Evolutionary conservation across 2,888 invertebrate genomes (phyloP).

Genomic region (Amphipyra berbera): DNA sequence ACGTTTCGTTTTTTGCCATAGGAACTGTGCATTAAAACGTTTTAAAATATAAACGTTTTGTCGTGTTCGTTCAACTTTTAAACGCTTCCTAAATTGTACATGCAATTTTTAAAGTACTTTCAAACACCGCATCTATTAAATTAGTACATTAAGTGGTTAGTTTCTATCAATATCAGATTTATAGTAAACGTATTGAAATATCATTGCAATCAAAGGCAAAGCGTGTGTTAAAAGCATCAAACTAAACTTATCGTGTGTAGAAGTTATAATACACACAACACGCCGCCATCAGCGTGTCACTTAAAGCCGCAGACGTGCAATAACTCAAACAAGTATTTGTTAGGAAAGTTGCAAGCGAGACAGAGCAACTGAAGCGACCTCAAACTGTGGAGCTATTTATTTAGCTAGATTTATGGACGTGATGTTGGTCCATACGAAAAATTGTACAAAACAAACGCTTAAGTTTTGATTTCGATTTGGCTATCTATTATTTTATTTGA

Average conservation of each 20-base stretch:
- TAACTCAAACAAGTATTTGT: constrained; percentile 62
- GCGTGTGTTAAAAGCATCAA: constrained; percentile 1
- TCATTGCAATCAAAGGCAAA: too few species aligned
- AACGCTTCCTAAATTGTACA: too few species aligned
- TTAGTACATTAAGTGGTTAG: too few species aligned
- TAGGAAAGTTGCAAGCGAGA: constrained; percentile 54
- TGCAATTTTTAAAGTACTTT: too few species aligned
- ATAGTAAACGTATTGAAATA: too few species aligned
- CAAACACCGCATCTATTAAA: too few species aligned
- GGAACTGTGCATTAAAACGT: too few species aligned
- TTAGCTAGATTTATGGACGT: constrained; percentile 53
- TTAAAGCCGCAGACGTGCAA: constrained; percentile 39
- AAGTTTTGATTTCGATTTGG: constrained; percentile 27
- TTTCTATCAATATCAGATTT: too few species aligned
- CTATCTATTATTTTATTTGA: constrained; percentile 23
- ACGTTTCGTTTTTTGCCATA: too few species aligned
- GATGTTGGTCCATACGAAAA: constrained; percentile 25
- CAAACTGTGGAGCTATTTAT: constrained; percentile 57
- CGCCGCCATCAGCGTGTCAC: constrained; percentile 36
- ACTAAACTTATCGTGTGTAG: constrained; percentile 14
- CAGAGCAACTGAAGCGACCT: constrained; percentile 48
- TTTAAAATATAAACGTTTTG: too few species aligned
- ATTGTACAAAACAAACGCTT: constrained; percentile 45
- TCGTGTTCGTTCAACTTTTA: too few species aligned
- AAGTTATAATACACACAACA: constrained; percentile 30